Percentiles rank a stretch among this genome's conserved stretches.
phyloP scores from a whole-genome alignment of 2,797 vertebrate species.

The Simalia tracyae region DNA sequence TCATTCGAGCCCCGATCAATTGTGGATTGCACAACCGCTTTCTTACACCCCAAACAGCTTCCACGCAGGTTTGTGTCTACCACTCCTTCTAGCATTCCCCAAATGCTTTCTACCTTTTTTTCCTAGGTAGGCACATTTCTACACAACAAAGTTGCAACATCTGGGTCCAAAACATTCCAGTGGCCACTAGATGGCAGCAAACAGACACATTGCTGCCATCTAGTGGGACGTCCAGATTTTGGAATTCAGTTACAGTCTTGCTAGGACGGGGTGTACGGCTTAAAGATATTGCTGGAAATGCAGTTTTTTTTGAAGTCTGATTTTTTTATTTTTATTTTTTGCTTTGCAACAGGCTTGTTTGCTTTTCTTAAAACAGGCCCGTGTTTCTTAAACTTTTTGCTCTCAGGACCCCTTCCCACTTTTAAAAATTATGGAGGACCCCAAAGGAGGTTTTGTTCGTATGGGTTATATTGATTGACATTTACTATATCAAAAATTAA shows the following conservation, averaged over 20 bases:
- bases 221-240: background rate
- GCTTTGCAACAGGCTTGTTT: too few species aligned
- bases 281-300: background rate
- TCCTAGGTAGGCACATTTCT: background rate
- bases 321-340: too few species aligned
- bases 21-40: background rate
- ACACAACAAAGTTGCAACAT: background rate
- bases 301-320: too few species aligned
- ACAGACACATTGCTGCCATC: background rate
- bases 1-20: background rate
- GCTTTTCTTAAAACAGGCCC: too few species aligned
- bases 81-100: background rate
- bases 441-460: too few species aligned
- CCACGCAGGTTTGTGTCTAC: too few species aligned
- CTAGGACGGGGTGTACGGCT: too few species aligned
- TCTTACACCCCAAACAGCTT: background rate
- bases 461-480: too few species aligned
- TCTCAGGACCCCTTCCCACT: too few species aligned
- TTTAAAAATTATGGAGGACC: too few species aligned
- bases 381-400: too few species aligned
- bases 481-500: too few species aligned
- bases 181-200: background rate
- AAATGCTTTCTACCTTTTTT: background rate
- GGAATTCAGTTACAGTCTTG: background rate
- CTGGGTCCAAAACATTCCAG: background rate